Evolutionary conservation across 2,888 invertebrate genomes (phyloP).

Genomic region (Anarsia innoxiella): DNA sequence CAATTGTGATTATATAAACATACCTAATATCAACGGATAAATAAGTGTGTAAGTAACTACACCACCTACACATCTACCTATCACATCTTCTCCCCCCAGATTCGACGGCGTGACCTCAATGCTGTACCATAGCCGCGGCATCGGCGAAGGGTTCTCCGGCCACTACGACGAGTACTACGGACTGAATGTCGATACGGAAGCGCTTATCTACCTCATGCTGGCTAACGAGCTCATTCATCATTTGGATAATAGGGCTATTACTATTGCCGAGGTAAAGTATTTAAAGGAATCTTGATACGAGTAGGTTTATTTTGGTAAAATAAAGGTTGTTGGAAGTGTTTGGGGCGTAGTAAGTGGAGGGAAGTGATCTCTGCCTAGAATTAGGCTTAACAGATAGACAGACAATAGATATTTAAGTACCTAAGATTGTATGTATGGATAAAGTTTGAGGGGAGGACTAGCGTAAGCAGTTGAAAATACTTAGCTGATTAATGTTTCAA

Average conservation of each 20-base stretch:
- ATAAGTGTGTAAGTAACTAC: neutral
- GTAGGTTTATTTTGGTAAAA: no score
- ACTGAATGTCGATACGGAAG: conserved; percentile 96
- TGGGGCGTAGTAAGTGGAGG: no score
- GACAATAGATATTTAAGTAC: no score
- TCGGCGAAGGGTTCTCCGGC: conserved; percentile 93
- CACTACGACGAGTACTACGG: conserved; percentile 98
- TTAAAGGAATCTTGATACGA: neutral
- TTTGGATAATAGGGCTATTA: conserved; percentile 84
- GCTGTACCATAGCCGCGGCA: conserved; percentile 98
- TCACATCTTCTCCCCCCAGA: conserved; percentile 48
- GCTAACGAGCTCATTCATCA: conserved; percentile 93
- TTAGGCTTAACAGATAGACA: no score
- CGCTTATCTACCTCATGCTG: conserved; percentile 93
- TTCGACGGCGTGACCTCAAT: conserved; percentile 99
- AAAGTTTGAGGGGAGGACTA: no score
- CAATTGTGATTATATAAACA: no score
- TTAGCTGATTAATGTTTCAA: no score
- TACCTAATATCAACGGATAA: no score
- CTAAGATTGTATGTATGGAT: no score
- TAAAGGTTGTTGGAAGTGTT: no score
- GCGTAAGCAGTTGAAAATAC: no score
- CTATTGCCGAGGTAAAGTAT: conserved; percentile 92
- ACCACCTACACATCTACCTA: neutral
- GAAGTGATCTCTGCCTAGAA: no score